These are phyloP conservation scores for Enteromius mattozi DNA, from an alignment of 2,797 vertebrate genomes.

Conservation along the genomic window DNA sequence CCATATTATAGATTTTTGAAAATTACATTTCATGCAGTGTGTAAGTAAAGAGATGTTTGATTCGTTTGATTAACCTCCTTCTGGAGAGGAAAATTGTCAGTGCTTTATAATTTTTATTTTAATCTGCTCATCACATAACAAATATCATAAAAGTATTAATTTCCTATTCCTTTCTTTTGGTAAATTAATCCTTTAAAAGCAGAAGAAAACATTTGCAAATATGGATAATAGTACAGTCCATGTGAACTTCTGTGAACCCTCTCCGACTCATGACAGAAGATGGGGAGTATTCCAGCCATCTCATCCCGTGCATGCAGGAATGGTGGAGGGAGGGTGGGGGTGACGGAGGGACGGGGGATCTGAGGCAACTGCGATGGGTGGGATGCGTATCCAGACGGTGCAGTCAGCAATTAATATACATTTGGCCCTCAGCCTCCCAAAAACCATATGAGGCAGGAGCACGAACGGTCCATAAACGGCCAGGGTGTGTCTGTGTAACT, in stretches of 20 bases:
- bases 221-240: neutral
- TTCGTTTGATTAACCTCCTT: neutral
- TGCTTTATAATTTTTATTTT: neutral
- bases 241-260: neutral
- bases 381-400: slow-evolving; percentile 53
- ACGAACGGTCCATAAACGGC: slow-evolving; percentile 35
- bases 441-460: slow-evolving; percentile 30
- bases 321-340: neutral
- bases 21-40: too few species aligned
- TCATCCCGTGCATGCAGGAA: slow-evolving; percentile 32
- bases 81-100: neutral
- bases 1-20: too few species aligned
- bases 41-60: too few species aligned
- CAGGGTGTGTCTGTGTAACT: slow-evolving; percentile 61
- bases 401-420: slow-evolving; percentile 57
- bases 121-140: neutral
- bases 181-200: neutral
- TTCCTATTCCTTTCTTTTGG: neutral
- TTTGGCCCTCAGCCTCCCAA: slow-evolving; percentile 46
- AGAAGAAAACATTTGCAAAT: neutral
- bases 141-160: neutral
- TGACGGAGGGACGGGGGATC: neutral
- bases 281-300: slow-evolving; percentile 24
- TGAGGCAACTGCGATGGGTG: slow-evolving; percentile 31
- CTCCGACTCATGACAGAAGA: slow-evolving; percentile 9